These are phyloP conservation scores for Actias luna DNA, from an alignment of 2,888 invertebrate species.

Conservation along the genomic window DNA sequence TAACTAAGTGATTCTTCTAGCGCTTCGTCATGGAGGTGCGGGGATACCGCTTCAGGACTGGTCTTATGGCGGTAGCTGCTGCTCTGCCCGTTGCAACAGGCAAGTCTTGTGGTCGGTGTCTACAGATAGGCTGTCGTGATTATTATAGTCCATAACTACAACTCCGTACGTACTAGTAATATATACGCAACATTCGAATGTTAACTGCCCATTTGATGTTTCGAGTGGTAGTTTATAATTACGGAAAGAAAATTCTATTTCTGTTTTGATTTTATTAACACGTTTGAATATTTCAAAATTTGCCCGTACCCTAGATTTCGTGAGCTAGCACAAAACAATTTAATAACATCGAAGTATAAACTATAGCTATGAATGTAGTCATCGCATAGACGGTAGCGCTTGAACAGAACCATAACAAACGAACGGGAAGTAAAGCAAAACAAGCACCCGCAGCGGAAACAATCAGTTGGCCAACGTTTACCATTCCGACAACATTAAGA, in stretches of 20 bases:
- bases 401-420: conserved; percentile 58
- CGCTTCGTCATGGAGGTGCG: no score
- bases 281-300: background rate
- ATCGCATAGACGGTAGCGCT: conserved; percentile 39
- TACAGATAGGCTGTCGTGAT: no score
- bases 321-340: conserved; percentile 20
- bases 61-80: no score
- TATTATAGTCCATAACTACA: no score
- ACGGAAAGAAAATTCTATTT: background rate
- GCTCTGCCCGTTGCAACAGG: no score
- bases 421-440: conserved; percentile 48
- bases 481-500: conserved; percentile 37
- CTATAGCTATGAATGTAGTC: conserved; percentile 34
- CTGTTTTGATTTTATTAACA: background rate
- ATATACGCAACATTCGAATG: no score
- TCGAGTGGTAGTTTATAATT: no score
- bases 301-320: conserved; percentile 3
- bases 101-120: no score
- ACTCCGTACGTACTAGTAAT: no score
- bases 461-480: conserved; percentile 44
- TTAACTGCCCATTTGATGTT: no score
- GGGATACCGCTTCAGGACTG: no score
- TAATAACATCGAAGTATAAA: conserved; percentile 19
- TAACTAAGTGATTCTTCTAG: no score
- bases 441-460: conserved; percentile 44